phyloP scores from a whole-genome alignment of 2,113 vertebrate genomes.

The Eurypyga helias region DNA sequence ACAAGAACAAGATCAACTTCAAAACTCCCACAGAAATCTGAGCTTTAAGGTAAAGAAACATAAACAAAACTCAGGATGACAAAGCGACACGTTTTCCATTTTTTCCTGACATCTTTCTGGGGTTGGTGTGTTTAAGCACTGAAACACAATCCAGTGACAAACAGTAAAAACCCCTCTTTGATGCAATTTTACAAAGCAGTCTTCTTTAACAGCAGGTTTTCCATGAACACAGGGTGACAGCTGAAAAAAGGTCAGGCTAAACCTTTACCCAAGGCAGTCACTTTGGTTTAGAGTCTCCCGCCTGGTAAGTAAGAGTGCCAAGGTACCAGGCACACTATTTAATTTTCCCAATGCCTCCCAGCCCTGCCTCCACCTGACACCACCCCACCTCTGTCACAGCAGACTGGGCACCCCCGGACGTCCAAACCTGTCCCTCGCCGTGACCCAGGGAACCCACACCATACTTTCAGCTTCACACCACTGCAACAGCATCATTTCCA shows the following conservation, averaged over 20 bases:
- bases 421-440: rapidly evolving
- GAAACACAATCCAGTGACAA: background rate
- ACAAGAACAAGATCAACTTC: background rate
- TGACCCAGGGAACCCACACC: rapidly evolving
- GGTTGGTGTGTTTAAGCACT: background rate
- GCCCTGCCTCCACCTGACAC: background rate
- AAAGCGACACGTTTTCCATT: background rate
- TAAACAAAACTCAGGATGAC: slow-evolving; percentile 13
- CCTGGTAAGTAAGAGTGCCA: background rate
- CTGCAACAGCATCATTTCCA: background rate
- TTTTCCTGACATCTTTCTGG: background rate
- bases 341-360: background rate
- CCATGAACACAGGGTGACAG: background rate
- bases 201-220: background rate
- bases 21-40: background rate
- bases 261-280: background rate
- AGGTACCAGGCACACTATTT: background rate
- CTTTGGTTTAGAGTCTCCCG: background rate
- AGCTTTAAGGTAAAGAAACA: background rate
- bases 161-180: background rate
- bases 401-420: background rate
- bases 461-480: background rate
- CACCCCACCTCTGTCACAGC: background rate
- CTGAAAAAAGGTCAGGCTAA: background rate
- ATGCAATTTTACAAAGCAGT: background rate